Conservation (phyloP, 1,140 invertebrate genomes). For the Galleria mellonella region DNA sequence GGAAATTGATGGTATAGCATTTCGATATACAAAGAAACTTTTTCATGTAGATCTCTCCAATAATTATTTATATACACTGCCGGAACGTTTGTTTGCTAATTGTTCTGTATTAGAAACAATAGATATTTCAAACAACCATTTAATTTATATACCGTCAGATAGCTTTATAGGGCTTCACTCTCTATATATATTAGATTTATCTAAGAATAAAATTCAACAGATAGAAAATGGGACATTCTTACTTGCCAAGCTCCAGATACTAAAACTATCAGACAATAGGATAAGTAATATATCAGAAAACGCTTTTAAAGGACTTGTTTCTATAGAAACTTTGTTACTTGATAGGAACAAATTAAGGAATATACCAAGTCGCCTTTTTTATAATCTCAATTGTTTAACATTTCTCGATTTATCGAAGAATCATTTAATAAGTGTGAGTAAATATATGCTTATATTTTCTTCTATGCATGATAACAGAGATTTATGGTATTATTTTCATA, state of each 20-base stretch:
- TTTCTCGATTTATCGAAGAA: conserved; percentile 63
- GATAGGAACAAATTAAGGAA: conserved; percentile 75
- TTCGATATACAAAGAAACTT: conserved; percentile 78
- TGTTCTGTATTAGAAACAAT: conserved; percentile 79
- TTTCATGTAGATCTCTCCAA: conserved; percentile 84
- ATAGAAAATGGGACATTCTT: conserved; percentile 77
- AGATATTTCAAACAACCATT: conserved; percentile 82
- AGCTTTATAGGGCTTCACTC: conserved; percentile 70
- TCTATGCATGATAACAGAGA: no score
- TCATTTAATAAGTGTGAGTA: conserved; percentile 54
- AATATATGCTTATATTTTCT: no score
- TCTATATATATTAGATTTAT: conserved; percentile 77
- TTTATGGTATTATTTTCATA: no score
- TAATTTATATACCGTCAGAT: conserved; percentile 75
- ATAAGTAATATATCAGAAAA: conserved; percentile 75
- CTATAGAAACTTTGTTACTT: conserved; percentile 75
- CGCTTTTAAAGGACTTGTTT: conserved; percentile 72
- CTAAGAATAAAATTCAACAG: conserved; percentile 75
- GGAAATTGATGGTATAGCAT: conserved; percentile 79
- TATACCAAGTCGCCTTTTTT: conserved; percentile 48
- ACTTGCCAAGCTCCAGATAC: conserved; percentile 73
- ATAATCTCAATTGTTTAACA: conserved; percentile 44
- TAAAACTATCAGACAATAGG: conserved; percentile 78
- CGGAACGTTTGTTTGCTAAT: conserved; percentile 77
- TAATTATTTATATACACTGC: conserved; percentile 79